Percentiles rank a stretch among this genome's conserved stretches.
Conservation (phyloP, 2,113 vertebrate genomes). For the Rhea pennata region DNA sequence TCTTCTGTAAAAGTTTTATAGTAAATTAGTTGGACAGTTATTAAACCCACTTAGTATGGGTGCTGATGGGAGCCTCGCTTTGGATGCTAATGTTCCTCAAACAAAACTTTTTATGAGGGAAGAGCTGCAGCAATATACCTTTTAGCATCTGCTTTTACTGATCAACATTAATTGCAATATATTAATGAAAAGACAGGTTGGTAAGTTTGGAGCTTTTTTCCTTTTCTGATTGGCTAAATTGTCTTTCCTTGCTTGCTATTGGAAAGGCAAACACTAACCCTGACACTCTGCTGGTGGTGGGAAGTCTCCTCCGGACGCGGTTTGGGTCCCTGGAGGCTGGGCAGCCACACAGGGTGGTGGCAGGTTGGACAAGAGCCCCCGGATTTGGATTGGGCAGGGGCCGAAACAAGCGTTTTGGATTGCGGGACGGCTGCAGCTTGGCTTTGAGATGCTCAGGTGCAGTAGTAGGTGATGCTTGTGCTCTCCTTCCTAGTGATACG, state of each 20-base stretch:
- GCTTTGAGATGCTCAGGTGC: neutral
- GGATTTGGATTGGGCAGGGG: neutral
- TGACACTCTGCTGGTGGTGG: neutral
- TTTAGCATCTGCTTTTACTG: neutral
- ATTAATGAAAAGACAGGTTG: neutral
- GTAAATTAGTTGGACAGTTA: slow-evolving; percentile 62
- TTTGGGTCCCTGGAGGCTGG: neutral
- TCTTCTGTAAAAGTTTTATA: slow-evolving; percentile 61
- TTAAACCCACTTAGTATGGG: slow-evolving; percentile 43
- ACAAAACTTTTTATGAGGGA: neutral
- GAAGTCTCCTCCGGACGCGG: neutral
- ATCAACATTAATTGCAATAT: neutral
- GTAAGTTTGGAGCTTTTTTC: neutral
- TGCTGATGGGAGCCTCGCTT: slow-evolving; percentile 21
- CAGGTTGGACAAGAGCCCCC: neutral
- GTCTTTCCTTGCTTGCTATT: neutral
- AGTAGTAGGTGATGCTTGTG: neutral
- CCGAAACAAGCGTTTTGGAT: neutral
- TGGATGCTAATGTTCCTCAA: neutral
- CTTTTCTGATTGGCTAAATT: neutral
- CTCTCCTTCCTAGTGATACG: neutral
- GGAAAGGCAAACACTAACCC: neutral
- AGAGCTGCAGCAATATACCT: neutral
- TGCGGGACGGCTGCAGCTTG: neutral
- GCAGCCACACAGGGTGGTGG: neutral